Evolutionary conservation across 2,797 vertebrate species (phyloP).

Genomic region (Hemitrygon akajei): DNA sequence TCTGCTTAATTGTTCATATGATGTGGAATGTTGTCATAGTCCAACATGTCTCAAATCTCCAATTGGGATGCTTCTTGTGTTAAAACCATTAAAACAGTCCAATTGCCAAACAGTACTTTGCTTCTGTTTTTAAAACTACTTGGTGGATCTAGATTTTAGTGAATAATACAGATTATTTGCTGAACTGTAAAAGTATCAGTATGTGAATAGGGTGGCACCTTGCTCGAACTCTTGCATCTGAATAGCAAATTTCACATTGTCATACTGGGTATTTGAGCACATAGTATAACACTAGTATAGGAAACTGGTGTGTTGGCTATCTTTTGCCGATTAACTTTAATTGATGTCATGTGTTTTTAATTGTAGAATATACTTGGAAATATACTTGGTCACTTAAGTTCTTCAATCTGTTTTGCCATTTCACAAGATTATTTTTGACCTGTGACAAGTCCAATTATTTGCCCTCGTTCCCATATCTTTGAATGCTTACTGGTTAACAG

Average conservation of each 20-base stretch:
- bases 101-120: too few species aligned
- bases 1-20: neutral
- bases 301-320: neutral
- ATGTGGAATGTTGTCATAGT: neutral
- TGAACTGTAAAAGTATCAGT: neutral
- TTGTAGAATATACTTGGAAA: neutral
- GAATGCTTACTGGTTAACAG: too few species aligned
- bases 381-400: too few species aligned
- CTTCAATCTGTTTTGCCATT: too few species aligned
- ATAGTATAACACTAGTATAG: neutral
- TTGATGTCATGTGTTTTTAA: neutral
- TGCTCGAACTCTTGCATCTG: neutral
- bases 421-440: too few species aligned
- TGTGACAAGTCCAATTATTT: too few species aligned
- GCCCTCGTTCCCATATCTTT: too few species aligned
- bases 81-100: neutral
- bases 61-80: neutral
- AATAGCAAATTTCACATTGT: neutral
- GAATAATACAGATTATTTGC: neutral
- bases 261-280: neutral
- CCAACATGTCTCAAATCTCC: neutral
- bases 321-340: neutral
- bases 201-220: neutral
- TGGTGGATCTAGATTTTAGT: neutral
- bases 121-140: too few species aligned